Evolutionary conservation across 2,797 vertebrate genomes (phyloP), one percentile per base, ranked within the genome.

Genomic region (Cetoscarus ocellatus): DNA sequence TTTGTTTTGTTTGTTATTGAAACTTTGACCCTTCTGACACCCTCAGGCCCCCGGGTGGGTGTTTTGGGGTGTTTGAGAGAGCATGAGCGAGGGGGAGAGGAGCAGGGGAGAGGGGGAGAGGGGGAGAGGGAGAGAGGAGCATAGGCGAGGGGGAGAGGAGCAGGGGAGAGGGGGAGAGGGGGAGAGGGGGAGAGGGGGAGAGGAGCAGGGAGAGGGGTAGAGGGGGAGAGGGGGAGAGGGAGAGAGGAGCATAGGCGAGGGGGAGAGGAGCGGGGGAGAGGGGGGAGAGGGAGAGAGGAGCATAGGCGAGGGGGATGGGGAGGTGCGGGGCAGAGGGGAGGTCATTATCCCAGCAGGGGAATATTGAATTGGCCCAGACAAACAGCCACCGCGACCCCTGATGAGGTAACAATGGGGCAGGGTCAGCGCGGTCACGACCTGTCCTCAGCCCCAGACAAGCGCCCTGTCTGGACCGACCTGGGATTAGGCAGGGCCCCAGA

Each of bases 281-380:
- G 6, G 10, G n/a, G n/a, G n/a, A 49, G 47, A 49, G 17, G 58
- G 79, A 40, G 55, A 38, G 64, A 62, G 68, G 61, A 56, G 77
- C 57, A 70, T 42, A 27, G 62, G 44, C 54, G 8, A 55, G 56
- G 7, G 34, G 62, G 34, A 56, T 5, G 3, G n/a, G 67, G 10
- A 47, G 6, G 1, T 38, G 18, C 7, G 49, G 67, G 60, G 47
- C 15, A n/a, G 73, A 58, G 62, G 54, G 75, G 64, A 71, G 77
- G 87, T 87, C 82, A 91, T 92, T 91, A 92, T 86, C 79, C 75
- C 45, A 27, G 27, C 84, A 75, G 81, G 58, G 80, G 87, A 82
- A 88, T 87, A 90, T 92, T 91, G 86, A 91, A 90, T 87, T 84
- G 88, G 87, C 71, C 86, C 85, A 93, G 91, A 92, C 92, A 93